Percentiles rank a stretch among this genome's conserved stretches.
These are phyloP conservation scores for Conger conger DNA, from an alignment of 2,113 vertebrate genomes.

Conservation along the genomic window DNA sequence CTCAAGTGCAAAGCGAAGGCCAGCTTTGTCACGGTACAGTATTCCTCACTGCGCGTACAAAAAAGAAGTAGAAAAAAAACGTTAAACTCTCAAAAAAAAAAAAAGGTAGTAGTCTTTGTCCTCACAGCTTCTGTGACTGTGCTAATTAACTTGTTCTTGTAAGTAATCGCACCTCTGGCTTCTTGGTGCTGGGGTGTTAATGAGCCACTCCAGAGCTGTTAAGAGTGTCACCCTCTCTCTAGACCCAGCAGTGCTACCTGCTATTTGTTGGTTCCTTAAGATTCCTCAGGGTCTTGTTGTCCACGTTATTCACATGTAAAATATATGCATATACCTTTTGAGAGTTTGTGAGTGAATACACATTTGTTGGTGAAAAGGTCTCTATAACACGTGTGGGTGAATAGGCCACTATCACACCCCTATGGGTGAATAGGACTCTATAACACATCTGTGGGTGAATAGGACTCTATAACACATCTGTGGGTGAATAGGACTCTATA, in stretches of 20 bases:
- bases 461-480: background rate
- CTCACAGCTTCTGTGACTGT: background rate
- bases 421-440: background rate
- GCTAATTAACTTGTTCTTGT: conserved; percentile 30
- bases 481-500: too few relatives aligned
- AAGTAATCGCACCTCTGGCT: conserved; percentile 38
- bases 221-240: conserved; percentile 36
- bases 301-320: conserved; percentile 5
- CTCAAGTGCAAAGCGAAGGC: too few relatives aligned
- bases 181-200: conserved; percentile 32
- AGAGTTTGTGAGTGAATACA: background rate
- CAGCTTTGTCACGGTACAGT: too few relatives aligned
- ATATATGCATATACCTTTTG: background rate
- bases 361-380: too few relatives aligned
- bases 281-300: background rate
- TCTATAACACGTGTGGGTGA: background rate
- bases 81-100: background rate
- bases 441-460: background rate
- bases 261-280: background rate
- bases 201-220: conserved; percentile 25
- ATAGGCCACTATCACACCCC: background rate
- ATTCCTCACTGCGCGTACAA: too few relatives aligned
- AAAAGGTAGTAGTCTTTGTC: background rate
- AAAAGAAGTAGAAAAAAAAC: background rate
- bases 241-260: conserved; percentile 17